Base-by-base conservation (phyloP, 1,140 invertebrate species). In the Drosophila tsacasi region DNA sequence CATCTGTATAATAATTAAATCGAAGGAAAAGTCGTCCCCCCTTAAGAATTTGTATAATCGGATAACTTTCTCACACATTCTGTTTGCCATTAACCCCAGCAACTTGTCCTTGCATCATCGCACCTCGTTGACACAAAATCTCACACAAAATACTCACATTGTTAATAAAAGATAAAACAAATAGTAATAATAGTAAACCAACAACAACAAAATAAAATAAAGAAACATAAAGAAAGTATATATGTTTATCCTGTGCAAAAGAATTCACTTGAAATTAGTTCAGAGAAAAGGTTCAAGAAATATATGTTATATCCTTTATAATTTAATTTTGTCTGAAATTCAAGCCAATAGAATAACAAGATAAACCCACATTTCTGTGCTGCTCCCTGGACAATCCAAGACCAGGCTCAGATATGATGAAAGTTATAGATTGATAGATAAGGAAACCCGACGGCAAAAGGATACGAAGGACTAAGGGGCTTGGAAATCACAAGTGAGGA, bases 391-490 rank as follows among this genome's bases (percentile, higher is more conserved):
- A 23, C n/a, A 49, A 39, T 66, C n/a, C 42, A 32, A 42, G 5
- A n/a, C 10, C 15, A 39, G 17, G 5, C 32, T n/a, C 23, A 39
- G 37, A 65, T 23, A 49, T 66, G 32, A 67, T 66, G 61, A 39
- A 27, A 67, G 42, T 66, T 65, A 65, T 49, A 66, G 65, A 68
- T 68, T 66, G 32, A 63, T 19, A 25, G 63, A 66, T 66, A 66
- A 66, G 61, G 6, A 49, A 66, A 13, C 2, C 23, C 25, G 9
- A 57, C n/a, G 32, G 35, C 39, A 35, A 32, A 65, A 32, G 60
- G 44, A 44, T 54, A 69, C 49, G 47, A 69, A 46, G n/a, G 39
- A 69, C 40, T 25, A 4, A 2, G 30, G 27, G 30, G 63, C 35
- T 47, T 49, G 62, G 35, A 21, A 50, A 25, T 66, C 63, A 66